A percentile compares a stretch with the other conserved stretches of the same genome.
Evolutionary conservation across 2,113 vertebrate species (phyloP).

Genomic region (Chaetorhynchus papuensis): DNA sequence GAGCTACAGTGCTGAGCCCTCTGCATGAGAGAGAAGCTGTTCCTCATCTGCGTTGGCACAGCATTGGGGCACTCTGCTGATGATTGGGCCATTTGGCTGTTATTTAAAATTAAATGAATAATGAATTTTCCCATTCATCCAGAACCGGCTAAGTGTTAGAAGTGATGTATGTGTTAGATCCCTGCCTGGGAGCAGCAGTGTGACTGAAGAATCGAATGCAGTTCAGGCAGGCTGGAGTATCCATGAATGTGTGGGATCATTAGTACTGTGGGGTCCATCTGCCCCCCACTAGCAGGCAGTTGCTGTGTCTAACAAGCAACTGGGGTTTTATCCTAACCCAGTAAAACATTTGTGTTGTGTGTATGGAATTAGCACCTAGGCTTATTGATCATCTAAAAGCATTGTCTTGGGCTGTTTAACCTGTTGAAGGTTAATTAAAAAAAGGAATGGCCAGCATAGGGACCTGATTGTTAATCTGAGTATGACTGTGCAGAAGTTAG

Average conservation of each 20-base stretch:
- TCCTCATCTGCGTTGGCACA: not conserved
- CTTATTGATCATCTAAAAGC: not conserved
- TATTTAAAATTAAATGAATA: slow-evolving; percentile 46
- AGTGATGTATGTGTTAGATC: not conserved
- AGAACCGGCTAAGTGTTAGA: not conserved
- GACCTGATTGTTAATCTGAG: not conserved
- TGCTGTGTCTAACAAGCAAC: not conserved
- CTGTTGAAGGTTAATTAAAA: slow-evolving; percentile 19
- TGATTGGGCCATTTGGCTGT: slow-evolving; percentile 12
- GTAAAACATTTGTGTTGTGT: not conserved
- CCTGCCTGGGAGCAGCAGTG: not conserved
- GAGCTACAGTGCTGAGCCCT: not conserved
- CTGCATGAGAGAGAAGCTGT: not conserved
- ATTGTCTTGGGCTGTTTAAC: not conserved
- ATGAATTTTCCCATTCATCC: slow-evolving; percentile 40
- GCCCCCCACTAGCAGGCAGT: not conserved
- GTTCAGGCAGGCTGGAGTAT: not conserved
- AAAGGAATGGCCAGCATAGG: not conserved
- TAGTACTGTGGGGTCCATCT: not conserved
- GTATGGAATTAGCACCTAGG: not conserved
- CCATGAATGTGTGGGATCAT: not conserved
- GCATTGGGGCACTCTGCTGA: not conserved
- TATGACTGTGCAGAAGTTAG: not conserved
- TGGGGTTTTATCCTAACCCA: not conserved
- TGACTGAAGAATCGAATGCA: not conserved